These are phyloP conservation scores for Drosophila meridionalis DNA, from an alignment of 2,888 invertebrate genomes.

Conservation along the genomic window DNA sequence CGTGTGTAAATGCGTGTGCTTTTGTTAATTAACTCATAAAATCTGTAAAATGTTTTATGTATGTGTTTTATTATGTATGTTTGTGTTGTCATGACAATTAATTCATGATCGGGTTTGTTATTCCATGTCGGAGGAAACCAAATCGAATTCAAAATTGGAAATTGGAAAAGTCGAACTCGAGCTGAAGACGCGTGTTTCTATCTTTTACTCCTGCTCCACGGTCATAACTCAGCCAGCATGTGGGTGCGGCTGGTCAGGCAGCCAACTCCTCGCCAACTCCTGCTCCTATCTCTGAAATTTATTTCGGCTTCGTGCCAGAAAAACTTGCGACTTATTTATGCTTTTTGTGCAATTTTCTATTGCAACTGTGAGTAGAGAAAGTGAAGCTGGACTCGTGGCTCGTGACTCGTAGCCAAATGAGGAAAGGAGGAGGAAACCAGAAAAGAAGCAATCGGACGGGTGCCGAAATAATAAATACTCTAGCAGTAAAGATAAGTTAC, in stretches of 20 bases:
- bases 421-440: neutral
- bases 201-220: neutral
- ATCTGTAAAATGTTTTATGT: neutral
- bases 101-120: conserved; percentile 16
- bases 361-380: conserved; percentile 54
- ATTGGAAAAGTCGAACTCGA: neutral
- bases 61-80: neutral
- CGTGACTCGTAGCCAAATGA: conserved; percentile 5
- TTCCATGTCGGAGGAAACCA: neutral
- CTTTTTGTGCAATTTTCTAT: conserved; percentile 27
- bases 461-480: conserved; percentile 10
- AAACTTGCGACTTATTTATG: conserved; percentile 51
- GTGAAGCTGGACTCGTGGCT: conserved; percentile 49
- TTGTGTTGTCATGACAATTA: conserved; percentile 31
- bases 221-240: conserved; percentile 49
- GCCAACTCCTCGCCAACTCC: conserved; percentile 2
- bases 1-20: neutral
- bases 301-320: conserved; percentile 49
- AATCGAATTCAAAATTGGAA: conserved; percentile 15
- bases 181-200: conserved; percentile 12
- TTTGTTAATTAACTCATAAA: neutral
- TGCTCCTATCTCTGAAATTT: conserved; percentile 25
- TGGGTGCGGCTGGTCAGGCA: conserved; percentile 47
- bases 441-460: neutral
- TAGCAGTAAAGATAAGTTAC: neutral